A percentile compares a stretch with the other conserved stretches of the same genome.
Conservation (phyloP, 2,888 invertebrate species). For the Spicauda simplicius region DNA sequence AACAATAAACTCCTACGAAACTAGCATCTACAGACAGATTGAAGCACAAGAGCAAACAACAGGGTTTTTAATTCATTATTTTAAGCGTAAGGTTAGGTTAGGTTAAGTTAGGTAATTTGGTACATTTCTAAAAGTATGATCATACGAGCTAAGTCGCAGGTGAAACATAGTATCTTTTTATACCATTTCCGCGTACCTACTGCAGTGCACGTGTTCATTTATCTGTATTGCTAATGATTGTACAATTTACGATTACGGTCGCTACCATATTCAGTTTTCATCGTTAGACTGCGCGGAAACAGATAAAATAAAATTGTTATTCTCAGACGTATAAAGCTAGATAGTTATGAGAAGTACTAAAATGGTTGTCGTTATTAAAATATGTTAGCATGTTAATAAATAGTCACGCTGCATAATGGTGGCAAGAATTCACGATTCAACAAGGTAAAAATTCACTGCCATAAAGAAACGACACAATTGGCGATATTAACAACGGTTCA, state of each 20-base stretch:
- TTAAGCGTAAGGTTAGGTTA: too few species aligned
- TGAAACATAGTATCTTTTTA: slow-evolving; percentile 43
- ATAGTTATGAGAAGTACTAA: background rate
- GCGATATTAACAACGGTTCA: too few species aligned
- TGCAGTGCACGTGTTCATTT: slow-evolving; percentile 41
- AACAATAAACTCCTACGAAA: too few species aligned
- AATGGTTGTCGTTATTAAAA: background rate
- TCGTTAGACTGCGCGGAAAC: slow-evolving; percentile 16
- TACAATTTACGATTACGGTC: slow-evolving; percentile 24
- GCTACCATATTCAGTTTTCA: slow-evolving; percentile 10
- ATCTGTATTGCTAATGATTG: slow-evolving; percentile 27
- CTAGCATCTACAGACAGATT: too few species aligned
- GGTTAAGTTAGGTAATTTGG: too few species aligned
- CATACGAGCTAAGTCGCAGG: slow-evolving; percentile 17
- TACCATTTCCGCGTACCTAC: slow-evolving; percentile 42
- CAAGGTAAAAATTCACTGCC: too few species aligned
- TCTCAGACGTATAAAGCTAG: slow-evolving; percentile 4
- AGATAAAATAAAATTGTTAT: slow-evolving; percentile 7
- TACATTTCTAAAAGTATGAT: background rate
- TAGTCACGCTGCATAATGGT: background rate
- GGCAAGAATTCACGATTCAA: too few species aligned
- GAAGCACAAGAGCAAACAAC: too few species aligned
- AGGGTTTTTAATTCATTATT: too few species aligned
- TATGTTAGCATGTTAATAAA: background rate
- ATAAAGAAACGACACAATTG: too few species aligned